These are phyloP conservation scores for Carterocephalus palaemon DNA, from an alignment of 2,888 invertebrate species.

Conservation along the genomic window DNA sequence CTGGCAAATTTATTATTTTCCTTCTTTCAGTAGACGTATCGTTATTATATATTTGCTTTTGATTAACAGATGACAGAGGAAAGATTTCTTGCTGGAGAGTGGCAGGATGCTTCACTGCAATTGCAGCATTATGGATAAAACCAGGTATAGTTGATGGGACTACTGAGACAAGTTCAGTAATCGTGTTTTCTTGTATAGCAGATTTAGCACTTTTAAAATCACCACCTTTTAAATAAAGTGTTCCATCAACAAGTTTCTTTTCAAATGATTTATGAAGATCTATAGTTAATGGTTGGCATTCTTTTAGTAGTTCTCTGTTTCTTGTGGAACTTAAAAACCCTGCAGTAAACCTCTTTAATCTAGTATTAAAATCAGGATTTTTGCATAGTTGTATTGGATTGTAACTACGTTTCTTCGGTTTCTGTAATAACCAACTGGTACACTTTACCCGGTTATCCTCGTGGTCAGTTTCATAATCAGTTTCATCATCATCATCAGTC, in stretches of 20 bases:
- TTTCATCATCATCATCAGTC: background rate
- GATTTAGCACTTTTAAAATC: slow-evolving; percentile 16
- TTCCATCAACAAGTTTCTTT: slow-evolving; percentile 50
- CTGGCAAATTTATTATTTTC: slow-evolving; percentile 53
- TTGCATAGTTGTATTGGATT: slow-evolving; percentile 61
- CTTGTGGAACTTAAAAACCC: slow-evolving; percentile 55
- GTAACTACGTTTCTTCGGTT: slow-evolving; percentile 55
- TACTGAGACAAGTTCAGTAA: slow-evolving; percentile 18
- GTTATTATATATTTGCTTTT: too few species aligned
- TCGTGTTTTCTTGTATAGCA: slow-evolving; percentile 7
- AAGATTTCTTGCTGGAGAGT: background rate
- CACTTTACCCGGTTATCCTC: slow-evolving; percentile 41
- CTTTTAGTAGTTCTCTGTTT: slow-evolving; percentile 52
- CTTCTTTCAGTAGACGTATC: slow-evolving; percentile 40
- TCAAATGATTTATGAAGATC: slow-evolving; percentile 65
- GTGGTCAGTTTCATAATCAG: background rate
- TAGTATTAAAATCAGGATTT: slow-evolving; percentile 70
- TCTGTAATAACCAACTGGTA: slow-evolving; percentile 53
- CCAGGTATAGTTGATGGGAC: slow-evolving; percentile 3
- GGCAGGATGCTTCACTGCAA: too few species aligned
- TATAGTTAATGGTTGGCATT: slow-evolving; percentile 60
- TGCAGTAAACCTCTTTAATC: slow-evolving; percentile 54
- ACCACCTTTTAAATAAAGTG: slow-evolving; percentile 45
- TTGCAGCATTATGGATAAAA: too few species aligned
- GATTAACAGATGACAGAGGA: background rate